phyloP scores from a whole-genome alignment of 2,888 invertebrate species.

The Steinernema hermaphroditum region DNA sequence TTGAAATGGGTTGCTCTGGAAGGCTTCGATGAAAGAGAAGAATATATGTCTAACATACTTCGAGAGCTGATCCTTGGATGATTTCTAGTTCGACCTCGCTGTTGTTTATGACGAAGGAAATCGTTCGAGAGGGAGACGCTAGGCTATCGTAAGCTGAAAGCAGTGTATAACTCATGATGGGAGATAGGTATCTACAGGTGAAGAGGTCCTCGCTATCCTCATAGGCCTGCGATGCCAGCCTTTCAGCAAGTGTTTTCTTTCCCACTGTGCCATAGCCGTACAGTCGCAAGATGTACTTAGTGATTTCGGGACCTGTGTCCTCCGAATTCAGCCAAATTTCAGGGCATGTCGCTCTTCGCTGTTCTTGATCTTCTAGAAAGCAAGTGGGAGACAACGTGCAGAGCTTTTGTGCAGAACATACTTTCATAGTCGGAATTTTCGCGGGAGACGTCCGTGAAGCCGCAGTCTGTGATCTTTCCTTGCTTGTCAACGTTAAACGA shows the following conservation, averaged over 20 bases:
- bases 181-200: not conserved
- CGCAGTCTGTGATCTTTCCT: constrained; percentile 41
- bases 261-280: constrained; percentile 57
- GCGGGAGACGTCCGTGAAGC: constrained; percentile 32
- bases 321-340: constrained; percentile 61
- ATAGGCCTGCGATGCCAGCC: constrained; percentile 52
- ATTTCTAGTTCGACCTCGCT: constrained; percentile 60
- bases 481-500: constrained; percentile 42
- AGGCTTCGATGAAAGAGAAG: not conserved
- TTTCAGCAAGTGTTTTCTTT: constrained; percentile 55
- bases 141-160: constrained; percentile 2
- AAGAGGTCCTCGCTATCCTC: constrained; percentile 17
- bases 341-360: constrained; percentile 62
- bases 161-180: not conserved
- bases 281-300: constrained; percentile 40
- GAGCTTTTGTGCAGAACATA: no score
- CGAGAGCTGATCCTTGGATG: constrained; percentile 54
- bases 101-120: constrained; percentile 59
- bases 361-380: not conserved
- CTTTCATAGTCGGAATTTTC: not conserved
- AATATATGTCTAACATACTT: constrained; percentile 39
- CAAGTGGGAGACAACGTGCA: not conserved
- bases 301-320: constrained; percentile 30
- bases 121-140: constrained; percentile 35
- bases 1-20: constrained; percentile 36